Conservation (phyloP, 2,113 vertebrate genomes). For the human (Homo sapiens) region DNA sequence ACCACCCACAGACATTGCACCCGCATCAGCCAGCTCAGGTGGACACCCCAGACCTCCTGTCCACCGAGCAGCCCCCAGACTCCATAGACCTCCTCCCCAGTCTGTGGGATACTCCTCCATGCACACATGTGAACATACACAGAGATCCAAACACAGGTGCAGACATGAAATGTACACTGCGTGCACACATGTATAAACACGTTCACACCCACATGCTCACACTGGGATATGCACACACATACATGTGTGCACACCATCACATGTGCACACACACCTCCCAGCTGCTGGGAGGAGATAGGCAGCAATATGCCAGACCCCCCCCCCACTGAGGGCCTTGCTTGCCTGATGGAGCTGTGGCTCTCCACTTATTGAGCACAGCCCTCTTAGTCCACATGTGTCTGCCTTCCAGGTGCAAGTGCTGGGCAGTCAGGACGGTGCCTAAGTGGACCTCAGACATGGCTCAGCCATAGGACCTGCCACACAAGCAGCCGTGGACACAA, state of each 20-base stretch:
- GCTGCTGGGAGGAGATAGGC: neutral
- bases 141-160: neutral
- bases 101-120: neutral
- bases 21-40: neutral
- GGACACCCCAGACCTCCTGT: neutral
- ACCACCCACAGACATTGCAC: neutral
- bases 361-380: neutral
- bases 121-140: neutral
- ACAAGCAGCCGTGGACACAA: neutral
- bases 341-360: neutral
- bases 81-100: neutral
- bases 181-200: neutral
- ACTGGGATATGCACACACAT: neutral
- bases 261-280: neutral
- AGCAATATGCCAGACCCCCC: neutral
- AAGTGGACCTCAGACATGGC: neutral
- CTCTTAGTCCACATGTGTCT: neutral
- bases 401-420: conserved; percentile 69
- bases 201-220: no score
- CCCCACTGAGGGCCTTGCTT: neutral
- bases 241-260: neutral
- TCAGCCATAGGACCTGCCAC: neutral
- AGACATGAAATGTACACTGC: neutral
- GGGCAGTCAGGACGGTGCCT: neutral
- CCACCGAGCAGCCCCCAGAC: neutral